Conservation (phyloP, 2,113 vertebrate genomes). For the Aptenodytes forsteri region DNA sequence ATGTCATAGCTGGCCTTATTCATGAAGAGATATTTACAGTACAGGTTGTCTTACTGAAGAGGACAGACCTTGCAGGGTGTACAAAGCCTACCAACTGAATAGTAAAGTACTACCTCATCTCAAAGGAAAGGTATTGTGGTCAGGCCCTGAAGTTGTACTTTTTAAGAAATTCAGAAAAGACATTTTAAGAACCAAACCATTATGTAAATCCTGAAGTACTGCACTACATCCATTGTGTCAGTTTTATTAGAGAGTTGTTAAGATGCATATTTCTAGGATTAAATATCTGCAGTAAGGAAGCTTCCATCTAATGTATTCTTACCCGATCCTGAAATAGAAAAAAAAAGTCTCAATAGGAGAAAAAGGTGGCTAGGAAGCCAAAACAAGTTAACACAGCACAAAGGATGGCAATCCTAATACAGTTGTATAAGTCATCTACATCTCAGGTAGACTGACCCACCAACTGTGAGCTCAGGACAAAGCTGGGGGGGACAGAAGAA, state of each 20-base stretch:
- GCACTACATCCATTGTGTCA: background rate
- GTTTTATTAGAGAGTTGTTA: background rate
- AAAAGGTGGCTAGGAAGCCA: background rate
- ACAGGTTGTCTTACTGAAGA: background rate
- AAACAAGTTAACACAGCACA: background rate
- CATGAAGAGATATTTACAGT: background rate
- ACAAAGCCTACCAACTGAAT: background rate
- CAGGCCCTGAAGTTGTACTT: background rate
- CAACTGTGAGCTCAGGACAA: background rate
- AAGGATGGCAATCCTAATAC: background rate
- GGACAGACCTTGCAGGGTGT: background rate
- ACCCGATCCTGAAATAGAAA: background rate
- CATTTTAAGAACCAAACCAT: background rate
- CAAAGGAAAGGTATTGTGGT: background rate
- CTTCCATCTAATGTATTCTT: background rate
- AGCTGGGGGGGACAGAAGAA: background rate
- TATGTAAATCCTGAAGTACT: background rate
- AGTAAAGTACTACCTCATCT: background rate
- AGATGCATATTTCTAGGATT: background rate
- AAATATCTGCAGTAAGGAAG: background rate
- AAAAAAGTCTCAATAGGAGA: background rate
- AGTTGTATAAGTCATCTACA: background rate
- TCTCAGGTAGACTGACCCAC: background rate
- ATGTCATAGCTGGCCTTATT: background rate
- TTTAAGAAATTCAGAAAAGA: background rate